Base-by-base conservation (phyloP, 2,113 vertebrate genomes). In the Nerophis ophidion region DNA sequence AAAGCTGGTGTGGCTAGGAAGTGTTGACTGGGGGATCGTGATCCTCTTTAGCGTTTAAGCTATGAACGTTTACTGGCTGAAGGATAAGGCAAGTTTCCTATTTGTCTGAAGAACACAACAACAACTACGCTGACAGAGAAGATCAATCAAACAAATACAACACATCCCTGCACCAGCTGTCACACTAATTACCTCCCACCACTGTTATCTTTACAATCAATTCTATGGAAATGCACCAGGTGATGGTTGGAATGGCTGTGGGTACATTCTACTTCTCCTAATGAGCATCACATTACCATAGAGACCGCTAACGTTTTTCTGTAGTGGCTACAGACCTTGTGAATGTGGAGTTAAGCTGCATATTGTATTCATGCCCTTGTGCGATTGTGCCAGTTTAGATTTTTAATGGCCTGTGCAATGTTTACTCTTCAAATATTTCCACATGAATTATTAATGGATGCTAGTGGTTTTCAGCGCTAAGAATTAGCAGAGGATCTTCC, bases 391-490 rank as follows among this genome's bases (percentile, higher is more conserved):
- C 70, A 62, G 65, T 84, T 66, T 65, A 63, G 60, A 58, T 70
- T 75, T 65, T 55, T 87, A 83, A 85, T 81, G 81, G 84, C 66
- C 75, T 80, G 71, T 81, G 67, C 57, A 64, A 62, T 82, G 77
- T 84, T 88, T 86, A 84, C 86, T 82, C 77, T 82, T 77, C 75
- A 81, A 82, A 83, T 77, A 70, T 71, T 83, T 75, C 46, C 70
- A 68, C 80, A 82, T 90, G 76, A 87, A 90, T 86, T 86, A 88
- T 88, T 84, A 77, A 89, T 87, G 77, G 57, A 17, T 68, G 68
- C 5, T 35, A 71, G 61, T 68, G 79, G 79, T 80, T 83, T 81
- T 26, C 70, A 76, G 78, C 46, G 5, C 71, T 68, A 62, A 64
- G 73, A 84, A 85, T 87, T 83, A 71, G 65, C 55, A 64, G 38